phyloP scores from a whole-genome alignment of 2,113 vertebrate species.

The Trichechus manatus region DNA sequence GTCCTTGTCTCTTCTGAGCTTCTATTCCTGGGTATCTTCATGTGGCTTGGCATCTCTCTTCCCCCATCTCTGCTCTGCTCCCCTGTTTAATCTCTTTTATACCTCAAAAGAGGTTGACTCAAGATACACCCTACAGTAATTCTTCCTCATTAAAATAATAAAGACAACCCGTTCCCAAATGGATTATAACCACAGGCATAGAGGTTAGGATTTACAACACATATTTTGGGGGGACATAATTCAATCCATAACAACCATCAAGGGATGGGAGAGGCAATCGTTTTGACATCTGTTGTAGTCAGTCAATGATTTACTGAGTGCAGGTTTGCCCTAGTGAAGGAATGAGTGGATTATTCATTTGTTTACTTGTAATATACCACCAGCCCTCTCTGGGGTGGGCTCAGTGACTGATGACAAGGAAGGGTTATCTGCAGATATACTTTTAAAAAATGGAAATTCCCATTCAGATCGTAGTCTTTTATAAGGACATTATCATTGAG shows the following conservation, averaged over 20 bases:
- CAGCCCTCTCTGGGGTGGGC: slow-evolving; percentile 46
- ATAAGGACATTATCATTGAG: not conserved
- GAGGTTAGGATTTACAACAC: not conserved
- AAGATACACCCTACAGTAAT: not conserved
- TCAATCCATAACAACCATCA: not conserved
- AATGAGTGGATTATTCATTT: slow-evolving; percentile 44
- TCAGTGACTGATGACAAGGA: slow-evolving; percentile 54
- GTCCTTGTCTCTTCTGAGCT: not conserved
- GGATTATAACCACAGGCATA: not conserved
- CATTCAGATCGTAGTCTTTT: not conserved
- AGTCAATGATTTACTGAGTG: not conserved
- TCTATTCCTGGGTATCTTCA: not conserved
- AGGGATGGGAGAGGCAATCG: not conserved
- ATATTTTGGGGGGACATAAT: not conserved
- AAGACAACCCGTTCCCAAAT: not conserved
- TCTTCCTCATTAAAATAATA: not conserved
- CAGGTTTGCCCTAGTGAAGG: slow-evolving; percentile 37
- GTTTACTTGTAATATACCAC: slow-evolving; percentile 47
- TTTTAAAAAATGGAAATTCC: not conserved
- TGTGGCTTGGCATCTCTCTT: not conserved
- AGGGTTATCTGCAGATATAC: not conserved
- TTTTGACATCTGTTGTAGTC: not conserved
- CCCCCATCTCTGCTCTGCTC: not conserved
- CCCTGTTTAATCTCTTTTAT: not conserved
- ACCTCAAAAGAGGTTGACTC: not conserved